Percentiles rank a stretch among this genome's conserved stretches.
Evolutionary conservation across 2,113 vertebrate species (phyloP).

Genomic region (Hippocampus zosterae): DNA sequence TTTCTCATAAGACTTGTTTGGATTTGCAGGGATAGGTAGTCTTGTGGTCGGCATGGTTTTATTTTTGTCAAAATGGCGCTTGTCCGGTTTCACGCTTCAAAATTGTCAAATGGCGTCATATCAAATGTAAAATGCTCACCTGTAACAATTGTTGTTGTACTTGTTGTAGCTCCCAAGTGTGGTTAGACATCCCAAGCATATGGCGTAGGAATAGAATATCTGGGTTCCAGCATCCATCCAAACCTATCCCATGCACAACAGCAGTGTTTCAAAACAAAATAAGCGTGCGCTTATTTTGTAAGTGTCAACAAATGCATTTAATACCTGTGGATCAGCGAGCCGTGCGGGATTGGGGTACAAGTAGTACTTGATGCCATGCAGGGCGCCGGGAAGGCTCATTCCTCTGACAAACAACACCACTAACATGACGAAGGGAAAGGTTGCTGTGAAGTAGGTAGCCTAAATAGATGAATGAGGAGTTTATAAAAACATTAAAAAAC

Average conservation of each 20-base stretch:
- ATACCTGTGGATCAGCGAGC: conserved; percentile 84
- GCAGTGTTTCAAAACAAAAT: neutral
- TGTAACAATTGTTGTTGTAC: conserved; percentile 70
- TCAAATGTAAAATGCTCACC: conserved; percentile 25
- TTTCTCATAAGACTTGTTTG: neutral
- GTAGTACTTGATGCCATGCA: conserved; percentile 81
- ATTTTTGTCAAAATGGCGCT: neutral
- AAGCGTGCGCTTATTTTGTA: neutral
- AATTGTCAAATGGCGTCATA: neutral
- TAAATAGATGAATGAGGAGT: conserved; percentile 31
- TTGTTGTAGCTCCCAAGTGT: conserved; percentile 68
- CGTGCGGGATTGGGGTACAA: conserved; percentile 78
- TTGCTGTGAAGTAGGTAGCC: conserved; percentile 88
- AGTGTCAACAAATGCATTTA: neutral
- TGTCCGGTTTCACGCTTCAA: neutral
- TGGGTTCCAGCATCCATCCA: conserved; percentile 73
- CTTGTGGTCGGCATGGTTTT: neutral
- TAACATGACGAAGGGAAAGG: conserved; percentile 84
- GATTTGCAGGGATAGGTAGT: neutral
- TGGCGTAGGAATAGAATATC: conserved; percentile 66
- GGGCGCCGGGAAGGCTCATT: conserved; percentile 80
- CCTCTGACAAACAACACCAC: conserved; percentile 79
- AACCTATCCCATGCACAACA: conserved; percentile 38
- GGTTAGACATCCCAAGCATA: conserved; percentile 62
- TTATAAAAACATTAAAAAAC: neutral